Conservation (phyloP, 2,797 vertebrate species). For the Catamblyrhynchus diadema region DNA sequence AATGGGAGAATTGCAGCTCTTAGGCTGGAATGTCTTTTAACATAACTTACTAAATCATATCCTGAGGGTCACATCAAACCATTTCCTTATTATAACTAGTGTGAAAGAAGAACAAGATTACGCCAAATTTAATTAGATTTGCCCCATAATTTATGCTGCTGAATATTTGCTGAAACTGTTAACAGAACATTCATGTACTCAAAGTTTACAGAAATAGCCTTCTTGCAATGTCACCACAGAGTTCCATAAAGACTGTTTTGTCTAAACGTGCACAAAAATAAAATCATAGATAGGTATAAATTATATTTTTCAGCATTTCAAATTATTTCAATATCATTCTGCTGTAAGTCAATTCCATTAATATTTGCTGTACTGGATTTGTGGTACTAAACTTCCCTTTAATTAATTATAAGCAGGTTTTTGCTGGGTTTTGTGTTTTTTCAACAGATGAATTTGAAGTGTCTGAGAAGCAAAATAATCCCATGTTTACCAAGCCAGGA, state of each 20-base stretch:
- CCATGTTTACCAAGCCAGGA: constrained; percentile 42
- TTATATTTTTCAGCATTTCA: background rate
- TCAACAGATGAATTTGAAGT: constrained; percentile 69
- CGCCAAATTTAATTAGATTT: background rate
- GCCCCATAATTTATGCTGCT: background rate
- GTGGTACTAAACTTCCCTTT: background rate
- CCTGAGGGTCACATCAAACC: background rate
- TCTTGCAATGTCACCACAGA: background rate
- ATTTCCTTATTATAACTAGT: background rate
- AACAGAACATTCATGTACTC: background rate
- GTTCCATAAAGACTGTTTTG: background rate
- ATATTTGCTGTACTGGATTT: background rate
- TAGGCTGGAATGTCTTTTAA: background rate
- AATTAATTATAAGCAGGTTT: background rate
- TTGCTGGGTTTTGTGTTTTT: background rate
- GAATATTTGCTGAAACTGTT: background rate
- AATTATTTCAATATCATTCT: background rate
- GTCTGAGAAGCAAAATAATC: background rate
- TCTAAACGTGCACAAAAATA: background rate
- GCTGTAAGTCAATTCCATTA: background rate
- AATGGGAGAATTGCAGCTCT: background rate
- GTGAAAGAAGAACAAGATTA: background rate
- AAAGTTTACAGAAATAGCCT: background rate
- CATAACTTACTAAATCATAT: background rate
- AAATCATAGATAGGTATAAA: background rate